Evolutionary conservation across 1,140 invertebrate species (phyloP).

Genomic region (Calephelis virginiensis): DNA sequence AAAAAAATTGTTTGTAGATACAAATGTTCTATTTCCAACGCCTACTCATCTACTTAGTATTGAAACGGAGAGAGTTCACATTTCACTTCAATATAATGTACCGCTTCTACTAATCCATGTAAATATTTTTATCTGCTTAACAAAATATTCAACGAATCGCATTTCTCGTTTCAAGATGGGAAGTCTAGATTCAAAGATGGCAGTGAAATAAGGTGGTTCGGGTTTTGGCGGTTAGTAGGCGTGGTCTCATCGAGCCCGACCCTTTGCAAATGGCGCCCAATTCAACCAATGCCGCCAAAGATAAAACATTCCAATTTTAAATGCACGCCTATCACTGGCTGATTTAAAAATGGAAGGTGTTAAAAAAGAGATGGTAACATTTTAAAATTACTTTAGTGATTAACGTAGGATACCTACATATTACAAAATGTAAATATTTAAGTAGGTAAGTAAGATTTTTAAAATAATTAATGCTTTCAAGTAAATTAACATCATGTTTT

Average conservation of each 20-base stretch:
- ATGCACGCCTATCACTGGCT: constrained; percentile 18
- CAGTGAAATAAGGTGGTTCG: constrained; percentile 45
- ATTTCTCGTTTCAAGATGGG: constrained; percentile 33
- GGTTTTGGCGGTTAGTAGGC: constrained; percentile 46
- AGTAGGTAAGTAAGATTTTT: background rate
- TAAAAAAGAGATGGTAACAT: constrained; percentile 11
- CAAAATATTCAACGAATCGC: constrained; percentile 5
- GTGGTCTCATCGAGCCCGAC: constrained; percentile 48
- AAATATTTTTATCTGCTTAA: constrained; percentile 29
- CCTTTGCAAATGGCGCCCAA: constrained; percentile 73
- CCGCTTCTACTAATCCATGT: background rate
- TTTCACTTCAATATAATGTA: constrained; percentile 4
- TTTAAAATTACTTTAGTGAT: constrained; percentile 4
- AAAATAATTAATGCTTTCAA: background rate
- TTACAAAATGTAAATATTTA: too few species aligned
- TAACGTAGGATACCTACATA: background rate
- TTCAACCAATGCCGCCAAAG: constrained; percentile 58
- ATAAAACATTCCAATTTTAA: constrained; percentile 29
- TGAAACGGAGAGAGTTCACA: background rate
- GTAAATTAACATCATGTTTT: background rate
- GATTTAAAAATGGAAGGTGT: constrained; percentile 20
- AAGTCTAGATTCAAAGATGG: constrained; percentile 51
- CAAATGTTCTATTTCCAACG: background rate
- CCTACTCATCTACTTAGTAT: background rate
- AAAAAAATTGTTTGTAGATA: too few species aligned